Percentiles rank a stretch among this genome's conserved stretches.
phyloP scores from a whole-genome alignment of 2,888 invertebrate genomes.

The Agonopterix subpropinquella region DNA sequence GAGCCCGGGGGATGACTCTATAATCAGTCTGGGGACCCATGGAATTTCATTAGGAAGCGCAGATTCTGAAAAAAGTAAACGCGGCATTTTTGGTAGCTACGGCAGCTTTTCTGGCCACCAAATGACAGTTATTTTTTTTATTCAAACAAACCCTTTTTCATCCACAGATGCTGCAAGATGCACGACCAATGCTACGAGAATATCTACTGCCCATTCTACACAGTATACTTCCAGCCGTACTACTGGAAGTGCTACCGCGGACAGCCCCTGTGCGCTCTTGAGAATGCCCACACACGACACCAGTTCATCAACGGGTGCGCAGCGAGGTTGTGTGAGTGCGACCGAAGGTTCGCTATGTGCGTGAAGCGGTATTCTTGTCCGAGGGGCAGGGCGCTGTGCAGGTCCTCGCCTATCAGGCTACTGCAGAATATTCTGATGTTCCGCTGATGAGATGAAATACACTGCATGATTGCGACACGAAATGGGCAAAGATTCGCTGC shows the following conservation, averaged over 20 bases:
- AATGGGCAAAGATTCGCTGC: not conserved
- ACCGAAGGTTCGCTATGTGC: conserved; percentile 86
- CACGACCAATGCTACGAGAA: conserved; percentile 92
- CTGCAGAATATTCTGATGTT: conserved; percentile 84
- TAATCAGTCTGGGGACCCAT: no score
- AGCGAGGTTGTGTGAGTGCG: conserved; percentile 88
- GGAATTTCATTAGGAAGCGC: no score
- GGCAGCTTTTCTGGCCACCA: no score
- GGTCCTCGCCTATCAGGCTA: conserved; percentile 82
- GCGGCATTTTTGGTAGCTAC: no score
- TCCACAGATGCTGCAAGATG: conserved; percentile 84
- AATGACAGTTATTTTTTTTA: no score
- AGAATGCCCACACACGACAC: conserved; percentile 45
- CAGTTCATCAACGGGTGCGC: conserved; percentile 78
- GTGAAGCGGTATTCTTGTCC: conserved; percentile 86
- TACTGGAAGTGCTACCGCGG: conserved; percentile 90
- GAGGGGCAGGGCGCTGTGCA: conserved; percentile 80
- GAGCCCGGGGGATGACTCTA: no score
- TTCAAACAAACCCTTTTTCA: not conserved
- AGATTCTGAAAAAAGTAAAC: no score
- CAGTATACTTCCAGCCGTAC: conserved; percentile 91
- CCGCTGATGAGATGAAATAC: conserved; percentile 16
- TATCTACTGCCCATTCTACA: conserved; percentile 85
- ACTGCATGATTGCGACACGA: not conserved
- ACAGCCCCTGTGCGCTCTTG: conserved; percentile 84